Conservation (phyloP, 2,797 vertebrate species). For the Helicolenus hilgendorfi region DNA sequence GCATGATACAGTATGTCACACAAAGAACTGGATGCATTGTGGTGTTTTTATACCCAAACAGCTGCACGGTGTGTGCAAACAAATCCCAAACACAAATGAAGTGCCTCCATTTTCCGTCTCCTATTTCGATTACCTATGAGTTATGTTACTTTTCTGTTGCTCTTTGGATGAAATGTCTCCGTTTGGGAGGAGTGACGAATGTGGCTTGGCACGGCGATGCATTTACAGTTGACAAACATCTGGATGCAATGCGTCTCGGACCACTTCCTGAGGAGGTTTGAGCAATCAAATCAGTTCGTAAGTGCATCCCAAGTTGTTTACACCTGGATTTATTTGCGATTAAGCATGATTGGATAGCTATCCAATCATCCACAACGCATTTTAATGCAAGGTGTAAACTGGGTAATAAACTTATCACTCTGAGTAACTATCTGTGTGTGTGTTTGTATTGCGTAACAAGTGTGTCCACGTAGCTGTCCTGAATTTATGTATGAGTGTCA, state of each 20-base stretch:
- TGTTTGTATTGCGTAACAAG: conserved; percentile 11
- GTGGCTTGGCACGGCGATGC: background rate
- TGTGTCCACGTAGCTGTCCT: conserved; percentile 52
- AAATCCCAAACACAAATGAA: background rate
- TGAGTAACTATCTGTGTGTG: conserved; percentile 23
- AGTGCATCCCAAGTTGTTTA: conserved; percentile 34
- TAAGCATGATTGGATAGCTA: conserved; percentile 41
- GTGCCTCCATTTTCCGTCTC: background rate
- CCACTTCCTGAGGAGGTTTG: conserved; percentile 12
- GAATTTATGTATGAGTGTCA: conserved; percentile 49
- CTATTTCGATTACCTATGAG: background rate
- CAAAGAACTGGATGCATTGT: background rate
- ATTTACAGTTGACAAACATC: conserved; percentile 15
- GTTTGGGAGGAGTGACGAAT: background rate
- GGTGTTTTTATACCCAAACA: background rate
- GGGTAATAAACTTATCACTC: conserved; percentile 73
- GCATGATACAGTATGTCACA: background rate
- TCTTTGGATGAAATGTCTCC: background rate
- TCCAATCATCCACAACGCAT: conserved; percentile 27
- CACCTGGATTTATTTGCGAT: conserved; percentile 55
- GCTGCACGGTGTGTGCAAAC: background rate
- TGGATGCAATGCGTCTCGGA: background rate
- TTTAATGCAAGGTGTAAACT: conserved; percentile 60
- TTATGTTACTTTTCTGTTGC: background rate
- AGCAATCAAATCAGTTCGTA: background rate